Base-by-base conservation (phyloP, 2,888 invertebrate genomes). In the Drosophila emarginata region DNA sequence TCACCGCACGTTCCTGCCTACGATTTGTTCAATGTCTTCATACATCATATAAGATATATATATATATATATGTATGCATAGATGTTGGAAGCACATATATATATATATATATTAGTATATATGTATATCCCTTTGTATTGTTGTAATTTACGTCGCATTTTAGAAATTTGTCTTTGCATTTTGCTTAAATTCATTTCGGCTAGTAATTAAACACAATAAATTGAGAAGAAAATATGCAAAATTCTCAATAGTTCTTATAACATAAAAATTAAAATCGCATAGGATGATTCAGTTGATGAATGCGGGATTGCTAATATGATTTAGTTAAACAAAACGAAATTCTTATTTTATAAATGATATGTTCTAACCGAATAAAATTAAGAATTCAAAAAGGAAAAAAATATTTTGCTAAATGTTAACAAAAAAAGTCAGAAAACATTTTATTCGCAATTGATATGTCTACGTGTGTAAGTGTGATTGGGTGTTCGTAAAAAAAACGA, bases 1-100 rank as follows among this genome's bases (percentile, higher is more conserved):
- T 89, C 91, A 90, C 91, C 91, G 91, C 91, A 91, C 91, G 91
- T 91, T 90, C 91, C 91, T 91, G 91, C 91, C 91, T 91, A 91
- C 89, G 90, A 87, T 91, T 91, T 90, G 88, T 89, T 89, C 89
- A 88, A 87, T 88, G 88, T 87, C 84, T 81, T 90, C 77, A 67
- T 78, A 77, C 74, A 69, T 74, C 15, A 70, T 77, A 79, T 54
- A 36, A 39, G 6, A 39, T 36, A 52, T 64, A 79, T 85, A 63
- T 64, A 59, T 40, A 36, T 37, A 72, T 61, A 72, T 61, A 60
- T 18, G n/a, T 61, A 23, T 53, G 50, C 21, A 11, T 50, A 36
- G 28, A 54, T 54, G 36, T 18, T 51, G 53, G 56, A 71, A 64
- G 72, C 72, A 64, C 72, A 64, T 57, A 70, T 64, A 58, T 58